Evolutionary conservation across 2,113 vertebrate genomes (phyloP), one percentile per base, ranked within the genome.

Genomic region (Sus scrofa): DNA sequence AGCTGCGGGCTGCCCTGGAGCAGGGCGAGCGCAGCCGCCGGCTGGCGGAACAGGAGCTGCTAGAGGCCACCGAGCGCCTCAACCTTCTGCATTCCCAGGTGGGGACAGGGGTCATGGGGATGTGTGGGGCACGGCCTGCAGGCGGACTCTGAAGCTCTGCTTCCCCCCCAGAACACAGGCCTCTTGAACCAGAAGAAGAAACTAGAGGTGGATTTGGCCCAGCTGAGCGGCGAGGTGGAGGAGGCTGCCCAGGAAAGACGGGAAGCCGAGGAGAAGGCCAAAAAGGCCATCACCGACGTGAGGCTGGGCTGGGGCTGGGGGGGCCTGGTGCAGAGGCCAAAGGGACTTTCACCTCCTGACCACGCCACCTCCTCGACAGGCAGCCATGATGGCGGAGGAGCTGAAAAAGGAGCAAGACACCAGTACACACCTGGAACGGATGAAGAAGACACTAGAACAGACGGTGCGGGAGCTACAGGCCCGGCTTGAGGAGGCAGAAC

Each of bases 371-470:
- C 54, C 52, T 79, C 0, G 0, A 7, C 95, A 99, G 99, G 99
- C 99, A 1, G 99, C 99, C 90, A 99, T 99, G 99, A 99, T 99
- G 99, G 99, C 99, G 0, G 99, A 99, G 96, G 99, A 99, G 97
- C 98, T 99, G 97, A 99, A 99, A 98, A 99, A 99, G 97, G 99
- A 99, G 98, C 99, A 99, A 98, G 99, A 99, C 98, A 99, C 99
- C 0, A 99, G 99, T 0, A 98, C 99, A 0, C 99, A 99, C 96
- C 98, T 99, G 94, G 99, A 99, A 82, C 98, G 99, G 85, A 99
- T 99, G 99, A 99, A 99, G 98, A 99, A 99, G 98, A 99, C 99
- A 77, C 99, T 99, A 99, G 99, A 99, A 92, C 99, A 99, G 98
- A 99, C 99, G 5, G 98, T 99, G 87, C 99, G 99, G 97, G 99